These are phyloP conservation scores for Colius striatus DNA, from an alignment of 2,113 vertebrate genomes.

Conservation along the genomic window DNA sequence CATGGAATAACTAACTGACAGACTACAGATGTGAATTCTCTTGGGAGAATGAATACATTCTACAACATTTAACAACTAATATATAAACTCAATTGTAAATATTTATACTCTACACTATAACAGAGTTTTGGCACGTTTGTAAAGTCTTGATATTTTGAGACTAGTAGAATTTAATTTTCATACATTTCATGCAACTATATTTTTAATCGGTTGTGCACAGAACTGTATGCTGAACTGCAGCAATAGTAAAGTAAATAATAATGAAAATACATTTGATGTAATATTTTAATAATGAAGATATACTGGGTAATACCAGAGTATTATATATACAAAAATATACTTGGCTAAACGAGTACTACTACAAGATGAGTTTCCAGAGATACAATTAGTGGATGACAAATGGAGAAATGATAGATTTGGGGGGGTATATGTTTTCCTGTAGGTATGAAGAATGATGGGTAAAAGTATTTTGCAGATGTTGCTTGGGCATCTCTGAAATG, in stretches of 20 bases:
- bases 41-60: background rate
- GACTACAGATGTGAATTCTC: background rate
- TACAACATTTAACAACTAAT: background rate
- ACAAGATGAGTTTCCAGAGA: background rate
- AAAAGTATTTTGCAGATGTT: background rate
- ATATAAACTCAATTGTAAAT: background rate
- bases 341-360: background rate
- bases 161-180: background rate
- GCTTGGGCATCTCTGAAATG: background rate
- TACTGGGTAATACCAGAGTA: background rate
- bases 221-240: background rate
- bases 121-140: background rate
- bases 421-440: background rate
- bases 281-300: slow-evolving; percentile 3
- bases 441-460: background rate
- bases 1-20: background rate
- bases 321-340: background rate
- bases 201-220: background rate
- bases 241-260: background rate
- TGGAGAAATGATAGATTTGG: background rate
- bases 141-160: background rate
- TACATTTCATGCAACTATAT: background rate
- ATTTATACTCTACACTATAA: background rate
- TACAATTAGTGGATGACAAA: background rate
- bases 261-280: background rate